Percentiles rank a stretch among this genome's conserved stretches.
These are phyloP conservation scores for Myotis davidii DNA, from an alignment of 2,113 vertebrate genomes.

Conservation along the genomic window DNA sequence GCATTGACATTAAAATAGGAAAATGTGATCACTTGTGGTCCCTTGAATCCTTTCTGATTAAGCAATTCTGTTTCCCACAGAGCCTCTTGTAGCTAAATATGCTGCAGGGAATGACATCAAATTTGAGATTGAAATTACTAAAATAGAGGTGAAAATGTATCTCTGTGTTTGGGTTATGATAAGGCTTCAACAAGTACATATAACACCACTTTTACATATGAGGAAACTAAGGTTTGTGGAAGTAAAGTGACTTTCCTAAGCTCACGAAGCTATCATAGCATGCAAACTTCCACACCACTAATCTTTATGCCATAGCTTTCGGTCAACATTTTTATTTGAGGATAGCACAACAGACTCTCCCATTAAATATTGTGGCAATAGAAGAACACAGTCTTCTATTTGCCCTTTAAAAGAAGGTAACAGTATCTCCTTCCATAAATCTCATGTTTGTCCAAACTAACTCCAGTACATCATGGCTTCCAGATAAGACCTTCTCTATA, in stretches of 20 bases:
- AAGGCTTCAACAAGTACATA: neutral
- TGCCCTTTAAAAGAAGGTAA: neutral
- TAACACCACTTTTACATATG: neutral
- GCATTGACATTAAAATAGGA: neutral
- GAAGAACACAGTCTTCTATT: neutral
- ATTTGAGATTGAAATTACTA: neutral
- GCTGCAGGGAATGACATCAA: neutral
- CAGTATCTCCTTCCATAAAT: neutral
- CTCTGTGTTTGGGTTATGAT: neutral
- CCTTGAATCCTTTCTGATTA: neutral
- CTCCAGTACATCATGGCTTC: neutral
- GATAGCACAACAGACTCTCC: neutral
- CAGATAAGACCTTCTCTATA: neutral
- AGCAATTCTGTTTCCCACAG: neutral
- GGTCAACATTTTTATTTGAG: neutral
- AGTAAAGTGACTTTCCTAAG: neutral
- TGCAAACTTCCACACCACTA: neutral
- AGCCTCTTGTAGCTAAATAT: neutral
- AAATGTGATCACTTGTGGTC: neutral
- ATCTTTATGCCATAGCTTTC: neutral
- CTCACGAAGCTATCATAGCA: neutral
- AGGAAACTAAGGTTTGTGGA: neutral
- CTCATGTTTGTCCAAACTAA: neutral
- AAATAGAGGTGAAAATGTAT: neutral
- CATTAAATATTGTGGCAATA: neutral